Evolutionary conservation across 2,113 vertebrate species (phyloP), one percentile per base, ranked within the genome.

Genomic region (Platichthys flesus): DNA sequence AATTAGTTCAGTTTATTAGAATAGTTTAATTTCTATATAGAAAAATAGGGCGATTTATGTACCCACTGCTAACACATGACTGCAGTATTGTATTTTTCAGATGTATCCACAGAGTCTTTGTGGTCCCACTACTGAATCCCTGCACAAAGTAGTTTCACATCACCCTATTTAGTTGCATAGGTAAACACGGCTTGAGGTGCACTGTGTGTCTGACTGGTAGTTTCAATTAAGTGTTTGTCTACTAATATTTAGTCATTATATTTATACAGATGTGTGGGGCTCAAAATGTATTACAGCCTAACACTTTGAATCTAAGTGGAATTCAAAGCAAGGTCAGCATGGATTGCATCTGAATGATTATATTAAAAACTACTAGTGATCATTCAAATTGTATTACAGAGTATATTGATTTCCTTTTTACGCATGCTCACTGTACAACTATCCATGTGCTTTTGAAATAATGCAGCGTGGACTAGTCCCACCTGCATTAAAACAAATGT

Each of bases 341-440:
- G 82, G 15, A 49, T 66, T 47, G 42, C 37, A 61, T 37, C 47
- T 69, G 65, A 78, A 76, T 72, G 60, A 77, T 79, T 61, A 57
- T 45, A 4, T 12, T 54, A 37, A n/a, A 51, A 2, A 52, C 40
- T 2, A 24, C 37, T 5, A 21, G n/a, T 55, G 49, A 74, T 85
- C 55, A 76, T 83, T 77, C 67, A 64, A 14, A 28, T 74, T n/a
- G 16, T 65, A 40, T 26, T 31, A 9, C 8, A 26, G 8, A 8
- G 57, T 56, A 60, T 40, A 76, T 74, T 14, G 6, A 13, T 54
- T 31, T 4, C 74, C 14, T 37, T 23, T 26, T 68, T 26, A 47
- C 71, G 85, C 88, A 90, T 91, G 82, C 69, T 78, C n/a, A 72
- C 13, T 71, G 20, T 54, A 40, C 31, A 31, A 31, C 24, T 49